Base-by-base conservation (phyloP, 2,113 vertebrate genomes). In the Nothoprocta perdicaria region DNA sequence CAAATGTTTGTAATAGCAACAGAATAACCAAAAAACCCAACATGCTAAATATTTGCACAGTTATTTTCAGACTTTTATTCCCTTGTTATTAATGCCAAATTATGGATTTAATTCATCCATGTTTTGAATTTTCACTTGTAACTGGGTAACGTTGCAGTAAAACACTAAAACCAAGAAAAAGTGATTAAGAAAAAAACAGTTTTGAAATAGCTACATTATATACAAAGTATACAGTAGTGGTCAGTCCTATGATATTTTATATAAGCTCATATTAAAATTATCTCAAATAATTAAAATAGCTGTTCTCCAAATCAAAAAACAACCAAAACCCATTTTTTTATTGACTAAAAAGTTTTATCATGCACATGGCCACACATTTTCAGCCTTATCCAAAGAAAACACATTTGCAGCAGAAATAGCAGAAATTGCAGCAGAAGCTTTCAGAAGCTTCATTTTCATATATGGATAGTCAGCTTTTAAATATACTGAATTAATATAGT, bases 391-490 rank as follows among this genome's bases (percentile, higher is more conserved):
- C 14, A 92, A 80, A 95, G 68, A 72, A 43, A 95, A 79, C 10
- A n/a, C 69, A 81, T 92, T 83, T 83, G 69, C 31, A 90, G 94
- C 90, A 94, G 97, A 97, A 97, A 92, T 76, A 94, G 75, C n/a
- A n/a, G n/a, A n/a, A n/a, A n/a, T n/a, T n/a, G n/a, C n/a, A n/a
- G n/a, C n/a, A n/a, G n/a, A n/a, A n/a, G 55, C 21, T 92, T 92
- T 82, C 41, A 74, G 79, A 33, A 96, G 69, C 14, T 35, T 23
- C 73, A 87, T 78, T 69, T 33, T 91, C 24, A 63, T 13, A 12
- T 40, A n/a, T 55, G n/a, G 22, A 78, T 55, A 81, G 16, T 38
- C 26, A 13, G 17, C 52, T 88, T 50, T 58, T 41, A 90, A 89
- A 86, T 83, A 78, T 86, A 66, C 31, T 61, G 26, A 91, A 78